Evolutionary conservation across 2,113 vertebrate species (phyloP), one percentile per base, ranked within the genome.

Genomic region (Onychorhynchus coronatus): DNA sequence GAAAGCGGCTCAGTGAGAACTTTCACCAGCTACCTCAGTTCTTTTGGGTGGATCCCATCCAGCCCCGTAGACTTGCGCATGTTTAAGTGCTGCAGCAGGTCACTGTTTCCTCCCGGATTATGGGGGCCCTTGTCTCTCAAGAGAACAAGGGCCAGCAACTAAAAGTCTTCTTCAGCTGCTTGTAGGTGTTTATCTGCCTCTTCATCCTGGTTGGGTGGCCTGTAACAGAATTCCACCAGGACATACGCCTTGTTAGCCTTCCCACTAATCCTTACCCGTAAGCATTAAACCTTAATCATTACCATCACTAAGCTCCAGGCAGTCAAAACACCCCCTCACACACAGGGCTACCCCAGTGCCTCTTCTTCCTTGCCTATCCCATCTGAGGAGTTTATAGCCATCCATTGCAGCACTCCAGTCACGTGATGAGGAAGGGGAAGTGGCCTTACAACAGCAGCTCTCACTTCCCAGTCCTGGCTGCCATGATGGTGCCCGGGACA

Each of bases 401-500:
- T 7, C 33, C 28, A 3, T n/a, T n/a, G 39, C 23, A 46, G 27
- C 19, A 1, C 27, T 17, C 5, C 1, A 8, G 27, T 30, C 28
- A 17, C 13, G 52, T 5, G 27, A 52, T 14, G n/a, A 28, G 55
- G 17, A 61, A 39, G 41, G 44, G 33, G 30, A 75, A 72, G 37
- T 4, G 6, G 25, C 31, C 62, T 17, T 0, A 1, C 24, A 47
- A 31, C 27, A 41, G 52, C 39, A 80, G 20, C 46, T 72, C 30
- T 50, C 3, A 4, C 25, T 59, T 21, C 28, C 28, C 35, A 61
- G 44, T 12, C 1, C 5, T 14, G 9, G 56, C 21, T 2, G 2
- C 30, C 1, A 0, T 0, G 0, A 19, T 6, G 13, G 11, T 46
- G 41, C 18, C n/a, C 14, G 47, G 33, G 25, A 67, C 12, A 33